A percentile compares a stretch with the other conserved stretches of the same genome.
Evolutionary conservation across 2,113 vertebrate species (phyloP).

Genomic region (Porphyrio hochstetteri): DNA sequence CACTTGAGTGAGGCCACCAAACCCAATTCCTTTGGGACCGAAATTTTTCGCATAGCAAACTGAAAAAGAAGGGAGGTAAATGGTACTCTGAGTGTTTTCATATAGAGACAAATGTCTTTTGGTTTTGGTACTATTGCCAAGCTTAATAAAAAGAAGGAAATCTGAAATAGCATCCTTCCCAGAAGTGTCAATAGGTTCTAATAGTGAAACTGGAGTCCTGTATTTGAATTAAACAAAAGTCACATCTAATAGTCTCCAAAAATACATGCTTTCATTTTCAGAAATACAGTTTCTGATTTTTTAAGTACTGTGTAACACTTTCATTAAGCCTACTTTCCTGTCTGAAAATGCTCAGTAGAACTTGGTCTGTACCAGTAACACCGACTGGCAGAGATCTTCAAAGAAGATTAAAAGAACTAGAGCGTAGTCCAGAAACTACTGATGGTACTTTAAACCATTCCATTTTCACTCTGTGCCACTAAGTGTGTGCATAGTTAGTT

Average conservation of each 20-base stretch:
- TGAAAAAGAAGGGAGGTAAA: constrained; percentile 56
- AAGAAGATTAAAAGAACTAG: background rate
- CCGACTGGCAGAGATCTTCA: background rate
- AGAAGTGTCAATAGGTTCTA: background rate
- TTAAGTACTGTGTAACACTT: background rate
- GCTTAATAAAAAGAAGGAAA: background rate
- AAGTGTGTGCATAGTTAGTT: background rate
- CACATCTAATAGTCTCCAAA: background rate
- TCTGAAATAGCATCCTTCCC: background rate
- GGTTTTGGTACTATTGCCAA: background rate
- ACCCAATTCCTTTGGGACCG: constrained; percentile 92
- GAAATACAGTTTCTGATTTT: too few species aligned
- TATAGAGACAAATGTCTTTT: background rate
- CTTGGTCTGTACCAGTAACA: background rate
- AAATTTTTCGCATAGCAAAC: constrained; percentile 98
- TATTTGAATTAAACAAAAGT: background rate
- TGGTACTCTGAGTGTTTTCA: background rate
- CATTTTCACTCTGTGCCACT: rapidly evolving
- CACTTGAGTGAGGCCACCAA: constrained; percentile 89
- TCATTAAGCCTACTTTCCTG: background rate
- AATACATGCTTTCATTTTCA: too few species aligned
- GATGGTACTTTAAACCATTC: background rate
- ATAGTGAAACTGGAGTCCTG: background rate
- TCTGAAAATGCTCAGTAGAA: background rate
- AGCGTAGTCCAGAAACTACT: background rate